Conservation (phyloP, 2,113 vertebrate genomes). For the Tenrec ecaudatus region DNA sequence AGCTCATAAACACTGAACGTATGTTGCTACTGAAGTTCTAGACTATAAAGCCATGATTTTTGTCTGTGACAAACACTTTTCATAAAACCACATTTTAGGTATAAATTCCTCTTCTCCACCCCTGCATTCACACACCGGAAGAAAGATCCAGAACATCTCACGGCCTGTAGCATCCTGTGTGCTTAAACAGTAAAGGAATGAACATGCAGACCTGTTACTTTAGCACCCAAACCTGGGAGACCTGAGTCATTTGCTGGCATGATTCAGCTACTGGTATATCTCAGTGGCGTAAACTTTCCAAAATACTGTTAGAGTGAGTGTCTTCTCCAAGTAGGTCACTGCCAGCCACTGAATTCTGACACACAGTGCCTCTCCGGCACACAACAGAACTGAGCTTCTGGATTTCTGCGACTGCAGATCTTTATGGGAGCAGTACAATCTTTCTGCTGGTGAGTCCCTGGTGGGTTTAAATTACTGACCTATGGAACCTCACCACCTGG, state of each 20-base stretch:
- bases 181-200: background rate
- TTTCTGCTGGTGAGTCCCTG: too few species aligned
- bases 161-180: background rate
- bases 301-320: background rate
- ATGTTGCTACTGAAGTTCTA: background rate
- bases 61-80: background rate
- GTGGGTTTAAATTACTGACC: too few species aligned
- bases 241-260: background rate
- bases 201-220: background rate
- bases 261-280: background rate
- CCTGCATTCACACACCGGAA: background rate
- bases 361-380: too few species aligned
- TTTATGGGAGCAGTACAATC: too few species aligned
- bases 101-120: background rate
- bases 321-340: background rate
- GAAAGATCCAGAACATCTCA: background rate
- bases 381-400: too few species aligned
- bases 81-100: background rate
- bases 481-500: too few species aligned
- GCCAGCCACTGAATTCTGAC: too few species aligned
- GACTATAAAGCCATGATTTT: background rate
- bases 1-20: background rate
- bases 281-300: background rate
- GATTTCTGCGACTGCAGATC: too few species aligned
- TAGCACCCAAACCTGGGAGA: background rate